Evolutionary conservation across 2,888 invertebrate genomes (phyloP).

Genomic region (Norana najaformis): DNA sequence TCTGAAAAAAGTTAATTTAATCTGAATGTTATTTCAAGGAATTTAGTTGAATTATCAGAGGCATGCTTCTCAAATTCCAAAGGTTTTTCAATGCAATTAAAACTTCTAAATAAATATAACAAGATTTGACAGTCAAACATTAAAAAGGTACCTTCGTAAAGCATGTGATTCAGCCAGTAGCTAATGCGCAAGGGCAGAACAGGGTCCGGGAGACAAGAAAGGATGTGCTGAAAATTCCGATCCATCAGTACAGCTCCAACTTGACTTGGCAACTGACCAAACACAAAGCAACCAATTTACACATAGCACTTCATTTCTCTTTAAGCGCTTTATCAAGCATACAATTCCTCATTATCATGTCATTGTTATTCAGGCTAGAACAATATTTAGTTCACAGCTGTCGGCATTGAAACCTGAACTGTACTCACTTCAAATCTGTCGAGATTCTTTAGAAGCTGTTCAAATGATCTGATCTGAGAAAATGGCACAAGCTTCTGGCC

Average conservation of each 20-base stretch:
- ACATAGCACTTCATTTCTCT: neutral
- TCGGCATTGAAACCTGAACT: slow-evolving; percentile 39
- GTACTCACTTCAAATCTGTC: slow-evolving; percentile 52
- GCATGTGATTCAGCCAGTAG: slow-evolving; percentile 54
- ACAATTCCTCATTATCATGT: neutral
- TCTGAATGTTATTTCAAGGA: neutral
- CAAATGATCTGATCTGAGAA: slow-evolving; percentile 50
- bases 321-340: neutral
- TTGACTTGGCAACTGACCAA: slow-evolving; percentile 51
- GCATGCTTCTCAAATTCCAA: too few relatives aligned
- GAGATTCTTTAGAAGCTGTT: slow-evolving; percentile 49
- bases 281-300: neutral
- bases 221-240: slow-evolving; percentile 49
- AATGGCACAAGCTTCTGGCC: slow-evolving; percentile 45
- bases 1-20: neutral
- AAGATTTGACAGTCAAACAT: neutral
- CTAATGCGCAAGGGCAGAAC: slow-evolving; percentile 50
- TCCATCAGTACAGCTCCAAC: slow-evolving; percentile 52
- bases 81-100: neutral
- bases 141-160: slow-evolving; percentile 50
- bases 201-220: slow-evolving; percentile 50
- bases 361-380: too few relatives aligned
- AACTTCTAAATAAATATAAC: neutral
- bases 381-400: slow-evolving; percentile 33
- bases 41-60: neutral